Evolutionary conservation across 30 jellyfish, hydroid and myxozoan genomes (phyloP), one percentile per base, ranked within the genome.

Genomic region (Aurelia sp.): DNA sequence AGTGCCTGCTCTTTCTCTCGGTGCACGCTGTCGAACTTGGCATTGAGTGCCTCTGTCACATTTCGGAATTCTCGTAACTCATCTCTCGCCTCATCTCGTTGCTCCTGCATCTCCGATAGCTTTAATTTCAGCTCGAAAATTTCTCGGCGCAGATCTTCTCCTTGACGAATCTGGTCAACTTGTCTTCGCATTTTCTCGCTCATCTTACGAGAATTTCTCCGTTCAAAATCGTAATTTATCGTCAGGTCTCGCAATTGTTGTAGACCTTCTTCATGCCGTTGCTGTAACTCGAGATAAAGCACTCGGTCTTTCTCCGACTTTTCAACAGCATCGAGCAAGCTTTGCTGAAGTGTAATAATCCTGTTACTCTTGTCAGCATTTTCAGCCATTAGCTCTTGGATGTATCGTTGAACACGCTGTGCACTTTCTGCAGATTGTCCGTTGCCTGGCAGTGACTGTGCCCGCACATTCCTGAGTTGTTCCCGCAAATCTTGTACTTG

Each of bases 21-120:
- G 22, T 82, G 86, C 47, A 93, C 86, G 44, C 90, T 37, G 78
- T 93, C 93, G 82, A 63, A 79, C 47, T 87, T 84, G 9, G 85
- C 91, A 66, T 85, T 93, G 59, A 93, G 74, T 17, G 97, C 98
- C 61, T 86, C 93, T 51, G 96, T 89, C 13, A 93, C 97, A 20
- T 89, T 93, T 6, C 89, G 90, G 58, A 88, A 93, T 23, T 93
- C 97, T 58, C 93, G 77, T 17, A 87, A 58, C 70, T 89, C 89
- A 6, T 82, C 89, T 17, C 67, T 67, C 8, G 96, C 93, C 22
- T 72, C 97, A 30, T 93, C 98, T 23, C 87, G 66, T 57, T 87
- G 91, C 17, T 88, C 97, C 35, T 31, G 74, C 81, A 89, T 81
- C 63, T 93, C 91, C 52, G 96, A 70, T 41, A 93, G 81, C 48